Evolutionary conservation across 2,797 vertebrate genomes (phyloP).

Genomic region (Masticophis lateralis): DNA sequence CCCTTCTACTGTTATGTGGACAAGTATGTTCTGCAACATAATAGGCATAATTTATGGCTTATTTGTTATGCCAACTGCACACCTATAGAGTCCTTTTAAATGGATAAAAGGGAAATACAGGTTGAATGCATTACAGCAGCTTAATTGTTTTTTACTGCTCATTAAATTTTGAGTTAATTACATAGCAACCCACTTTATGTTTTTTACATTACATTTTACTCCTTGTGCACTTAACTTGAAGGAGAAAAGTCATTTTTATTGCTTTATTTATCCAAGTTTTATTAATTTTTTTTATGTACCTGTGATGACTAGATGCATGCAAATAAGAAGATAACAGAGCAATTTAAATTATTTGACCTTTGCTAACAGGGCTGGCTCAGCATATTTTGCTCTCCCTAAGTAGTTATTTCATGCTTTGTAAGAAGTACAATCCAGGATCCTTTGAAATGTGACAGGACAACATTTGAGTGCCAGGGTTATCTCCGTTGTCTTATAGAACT

Average conservation of each 20-base stretch:
- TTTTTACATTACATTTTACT: slow-evolving; percentile 38
- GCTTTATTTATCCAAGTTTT: slow-evolving; percentile 23
- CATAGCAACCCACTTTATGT: slow-evolving; percentile 57
- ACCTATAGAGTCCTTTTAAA: slow-evolving; percentile 55
- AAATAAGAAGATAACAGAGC: slow-evolving; percentile 12
- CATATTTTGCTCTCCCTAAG: background rate
- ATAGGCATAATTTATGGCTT: slow-evolving; percentile 28
- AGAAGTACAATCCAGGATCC: background rate
- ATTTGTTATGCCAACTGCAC: slow-evolving; percentile 44
- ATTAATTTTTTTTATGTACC: slow-evolving; percentile 5
- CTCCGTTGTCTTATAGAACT: background rate
- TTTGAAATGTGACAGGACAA: background rate
- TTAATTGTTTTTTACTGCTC: slow-evolving; percentile 72
- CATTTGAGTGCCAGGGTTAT: background rate
- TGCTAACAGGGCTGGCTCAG: background rate
- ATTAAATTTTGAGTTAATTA: slow-evolving; percentile 71
- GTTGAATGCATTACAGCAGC: slow-evolving; percentile 57
- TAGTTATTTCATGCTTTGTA: background rate
- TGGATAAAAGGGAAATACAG: slow-evolving; percentile 51
- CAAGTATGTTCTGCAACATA: slow-evolving; percentile 31
- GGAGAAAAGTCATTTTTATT: slow-evolving; percentile 37
- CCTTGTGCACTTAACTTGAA: background rate
- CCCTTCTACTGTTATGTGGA: slow-evolving; percentile 18
- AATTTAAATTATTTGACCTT: slow-evolving; percentile 11
- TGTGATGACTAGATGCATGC: slow-evolving; percentile 22